Conservation (phyloP, 2,797 vertebrate genomes). For the Epinephelus awoara region DNA sequence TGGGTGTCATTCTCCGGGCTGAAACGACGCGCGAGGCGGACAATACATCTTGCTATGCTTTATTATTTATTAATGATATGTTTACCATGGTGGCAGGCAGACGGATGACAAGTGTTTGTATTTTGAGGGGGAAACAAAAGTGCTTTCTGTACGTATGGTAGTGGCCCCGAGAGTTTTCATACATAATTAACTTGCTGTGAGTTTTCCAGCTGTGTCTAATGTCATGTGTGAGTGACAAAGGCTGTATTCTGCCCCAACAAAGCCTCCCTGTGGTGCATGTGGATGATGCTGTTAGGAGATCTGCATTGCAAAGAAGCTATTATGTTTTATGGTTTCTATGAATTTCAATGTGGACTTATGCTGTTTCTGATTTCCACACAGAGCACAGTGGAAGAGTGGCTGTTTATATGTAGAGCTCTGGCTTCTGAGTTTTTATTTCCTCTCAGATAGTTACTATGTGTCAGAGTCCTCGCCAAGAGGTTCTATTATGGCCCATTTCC, state of each 20-base stretch:
- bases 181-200: constrained; percentile 55
- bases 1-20: not conserved
- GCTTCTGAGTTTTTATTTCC: not conserved
- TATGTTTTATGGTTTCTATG: constrained; percentile 38
- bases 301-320: constrained; percentile 56
- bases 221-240: constrained; percentile 56
- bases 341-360: constrained; percentile 37
- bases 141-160: constrained; percentile 35
- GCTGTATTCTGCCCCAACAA: constrained; percentile 54
- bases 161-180: constrained; percentile 41
- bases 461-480: constrained; percentile 13
- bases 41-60: constrained; percentile 4
- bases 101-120: constrained; percentile 48
- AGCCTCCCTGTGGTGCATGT: constrained; percentile 38
- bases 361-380: constrained; percentile 3
- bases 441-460: not conserved
- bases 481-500: constrained; percentile 25
- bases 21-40: not conserved
- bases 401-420: constrained; percentile 16
- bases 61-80: constrained; percentile 67
- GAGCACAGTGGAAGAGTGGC: not conserved
- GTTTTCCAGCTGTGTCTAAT: constrained; percentile 47
- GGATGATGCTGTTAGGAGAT: constrained; percentile 20
- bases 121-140: constrained; percentile 44
- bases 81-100: constrained; percentile 26